Base-by-base conservation (phyloP, 2,888 invertebrate species). In the Ormyrus nitidulus region DNA sequence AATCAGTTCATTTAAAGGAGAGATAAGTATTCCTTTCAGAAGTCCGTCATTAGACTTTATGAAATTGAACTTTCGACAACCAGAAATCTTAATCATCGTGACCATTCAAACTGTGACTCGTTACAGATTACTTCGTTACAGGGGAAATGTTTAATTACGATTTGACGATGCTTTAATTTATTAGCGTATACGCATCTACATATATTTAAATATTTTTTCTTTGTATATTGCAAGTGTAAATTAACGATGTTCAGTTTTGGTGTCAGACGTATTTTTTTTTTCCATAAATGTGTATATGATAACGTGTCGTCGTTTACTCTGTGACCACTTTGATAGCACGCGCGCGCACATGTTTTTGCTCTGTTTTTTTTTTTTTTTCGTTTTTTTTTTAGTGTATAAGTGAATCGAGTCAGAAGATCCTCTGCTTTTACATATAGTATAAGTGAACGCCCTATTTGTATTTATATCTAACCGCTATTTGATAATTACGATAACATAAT, bases 151-250 rank as follows among this genome's bases (percentile, higher is more conserved):
- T 73, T 51, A 69, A 73, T 62, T 68, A 62, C 19, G 19, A 54
- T 70, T 69, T 62, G 56, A 79, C 44, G 68, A 69, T 68, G 53
- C 51, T 69, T 62, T 73, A 62, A 73, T 79, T 79, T 79, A 73
- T 79, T 78, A 48, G 72, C 62, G 56, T 56, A 68, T 49, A 79
- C 58, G 68, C 69, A 73, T 56, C 79, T 79, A 79, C 79, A 79
- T 62, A 65, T 70, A 64, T 68, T 58, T 77, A 56, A 49, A 49
- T 56, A 7, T 6, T 66, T 6, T 66, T 48, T 56, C 34, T 68
- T 44, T 71, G 13, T 65, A 64, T 77, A 61, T 73, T 73, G 73
- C 56, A 79, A 73, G 54, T 62, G 73, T 73, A 79, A 79, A 73
- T 78, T 46, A 73, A 79, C 46, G 62, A 69, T 73, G 48, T 69